Conservation (phyloP, 2,113 vertebrate genomes). For the Ariopsis seemanni region DNA sequence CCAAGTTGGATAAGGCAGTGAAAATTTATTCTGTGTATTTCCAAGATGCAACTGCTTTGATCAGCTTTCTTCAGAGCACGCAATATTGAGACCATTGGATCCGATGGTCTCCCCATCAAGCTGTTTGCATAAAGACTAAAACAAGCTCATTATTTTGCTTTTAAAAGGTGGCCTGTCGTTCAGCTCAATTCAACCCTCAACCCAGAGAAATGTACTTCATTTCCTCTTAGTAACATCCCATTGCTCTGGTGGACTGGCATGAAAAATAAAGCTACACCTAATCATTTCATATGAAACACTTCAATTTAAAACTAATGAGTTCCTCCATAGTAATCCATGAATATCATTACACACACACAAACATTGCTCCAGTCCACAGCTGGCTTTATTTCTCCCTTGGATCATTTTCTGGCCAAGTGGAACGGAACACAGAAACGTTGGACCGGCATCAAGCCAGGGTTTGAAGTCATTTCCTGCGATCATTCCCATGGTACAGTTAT, state of each 20-base stretch:
- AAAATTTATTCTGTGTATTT: conserved; percentile 29
- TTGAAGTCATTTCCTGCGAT: neutral
- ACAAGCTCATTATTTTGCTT: neutral
- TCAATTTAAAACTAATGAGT: neutral
- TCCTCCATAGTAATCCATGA: neutral
- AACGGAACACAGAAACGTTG: neutral
- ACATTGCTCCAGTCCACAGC: neutral
- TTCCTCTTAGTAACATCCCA: neutral
- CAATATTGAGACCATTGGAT: neutral
- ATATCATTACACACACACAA: neutral
- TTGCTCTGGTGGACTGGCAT: neutral
- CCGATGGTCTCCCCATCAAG: neutral
- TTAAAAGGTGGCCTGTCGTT: neutral
- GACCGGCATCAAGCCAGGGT: neutral
- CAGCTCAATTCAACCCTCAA: neutral
- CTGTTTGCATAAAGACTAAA: neutral
- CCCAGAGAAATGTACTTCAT: neutral
- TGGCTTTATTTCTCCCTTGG: neutral
- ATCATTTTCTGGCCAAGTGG: neutral
- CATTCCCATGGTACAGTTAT: neutral
- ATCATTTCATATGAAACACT: neutral
- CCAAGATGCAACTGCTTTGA: neutral
- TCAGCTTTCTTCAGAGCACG: neutral
- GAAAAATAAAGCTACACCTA: neutral
- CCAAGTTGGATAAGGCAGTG: neutral